Base-by-base conservation (phyloP, 2,797 vertebrate species). In the Hyperoplus immaculatus region DNA sequence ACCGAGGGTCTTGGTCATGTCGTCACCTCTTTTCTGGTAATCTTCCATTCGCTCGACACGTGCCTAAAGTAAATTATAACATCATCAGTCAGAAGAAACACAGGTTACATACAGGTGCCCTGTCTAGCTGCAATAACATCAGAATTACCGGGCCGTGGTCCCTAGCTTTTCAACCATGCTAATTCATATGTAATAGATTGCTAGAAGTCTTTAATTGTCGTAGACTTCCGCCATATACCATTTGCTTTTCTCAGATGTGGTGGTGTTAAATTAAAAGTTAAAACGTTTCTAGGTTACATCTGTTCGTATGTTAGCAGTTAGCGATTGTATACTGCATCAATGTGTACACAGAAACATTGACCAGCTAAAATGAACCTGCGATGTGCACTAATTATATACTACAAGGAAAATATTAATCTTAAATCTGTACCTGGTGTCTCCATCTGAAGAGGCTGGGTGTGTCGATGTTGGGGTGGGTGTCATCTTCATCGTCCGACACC, bases 381-480 rank as follows among this genome's bases (percentile, higher is more conserved):
- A 16, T 5, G 39, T 18, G 4, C 29, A 60, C 11, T 9, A 29
- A 6, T 16, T 18, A 14, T 5, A 36, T 2, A 41, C 14, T n/a
- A 14, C 0, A 13, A n/a, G 5, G 47, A 53, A 50, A 10, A 4
- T 12, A 2, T 54, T 14, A 5, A 9, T 41, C 21, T 12, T 54
- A 9, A 76, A 63, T 4, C 4, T 73, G 45, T 90, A 98, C 97
- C 97, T 99, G 97, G 72, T 99, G 98, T 88, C 97, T 95, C 97
- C 97, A 98, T 91, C 97, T 95, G 92, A 98, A 99, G 38, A 99
- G 96, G 4, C 97, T 99, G 63, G 98, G 96, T 13, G 97, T 99
- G 92, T 99, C 97, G 92, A 99, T 99, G 85, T 99, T 99, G 39
- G 98, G 98, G 78, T 99, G 98, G 18, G 95, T 98, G 76, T 99